These are phyloP conservation scores for Phrynosoma blainvillii DNA, from an alignment of 2,113 vertebrate genomes.

Conservation along the genomic window DNA sequence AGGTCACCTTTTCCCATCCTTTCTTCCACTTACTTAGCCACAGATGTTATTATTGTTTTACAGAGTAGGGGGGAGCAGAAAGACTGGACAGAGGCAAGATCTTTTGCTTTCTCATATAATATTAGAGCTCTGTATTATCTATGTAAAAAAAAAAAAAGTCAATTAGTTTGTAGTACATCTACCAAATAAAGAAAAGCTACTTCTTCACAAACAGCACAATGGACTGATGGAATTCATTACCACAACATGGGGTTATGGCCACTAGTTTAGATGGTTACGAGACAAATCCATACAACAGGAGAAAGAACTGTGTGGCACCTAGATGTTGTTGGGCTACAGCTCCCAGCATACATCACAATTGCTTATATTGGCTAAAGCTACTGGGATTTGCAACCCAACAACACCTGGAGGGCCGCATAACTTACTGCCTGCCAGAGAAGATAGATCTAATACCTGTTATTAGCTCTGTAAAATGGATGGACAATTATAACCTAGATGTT, in stretches of 20 bases:
- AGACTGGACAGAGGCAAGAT: not conserved
- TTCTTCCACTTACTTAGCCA: constrained; percentile 39
- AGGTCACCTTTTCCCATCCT: constrained; percentile 61
- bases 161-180: not conserved
- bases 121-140: not conserved
- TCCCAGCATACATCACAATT: too few species aligned
- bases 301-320: not conserved
- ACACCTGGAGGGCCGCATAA: too few species aligned
- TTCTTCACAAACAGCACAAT: not conserved
- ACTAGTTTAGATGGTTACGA: too few species aligned
- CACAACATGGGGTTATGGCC: not conserved
- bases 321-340: not conserved
- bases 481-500: not conserved
- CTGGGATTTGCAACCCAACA: too few species aligned
- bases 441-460: not conserved
- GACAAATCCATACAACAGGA: too few species aligned
- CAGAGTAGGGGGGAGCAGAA: not conserved
- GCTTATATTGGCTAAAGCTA: too few species aligned
- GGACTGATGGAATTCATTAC: not conserved
- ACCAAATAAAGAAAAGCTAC: not conserved
- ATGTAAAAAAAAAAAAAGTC: too few species aligned
- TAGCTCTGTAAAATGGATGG: not conserved
- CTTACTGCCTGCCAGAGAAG: too few species aligned
- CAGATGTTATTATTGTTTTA: constrained; percentile 27
- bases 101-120: not conserved